Evolutionary conservation across 2,888 invertebrate genomes (phyloP), one percentile per base, ranked within the genome.

Genomic region (Amphipoea lucens): DNA sequence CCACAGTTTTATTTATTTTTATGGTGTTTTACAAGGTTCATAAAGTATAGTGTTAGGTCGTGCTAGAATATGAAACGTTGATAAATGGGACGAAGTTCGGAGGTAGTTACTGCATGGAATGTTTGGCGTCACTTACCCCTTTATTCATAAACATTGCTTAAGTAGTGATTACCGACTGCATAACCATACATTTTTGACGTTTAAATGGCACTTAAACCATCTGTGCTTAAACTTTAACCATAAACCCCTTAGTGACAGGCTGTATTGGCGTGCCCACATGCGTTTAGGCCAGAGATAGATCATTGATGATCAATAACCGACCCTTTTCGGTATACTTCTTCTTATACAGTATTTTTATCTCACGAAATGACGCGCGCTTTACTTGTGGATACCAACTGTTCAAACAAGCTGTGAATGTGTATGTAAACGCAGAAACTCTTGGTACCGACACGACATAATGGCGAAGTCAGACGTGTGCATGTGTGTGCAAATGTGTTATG

Each of bases 1-100:
- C 51, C 29, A 72, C 63, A 84, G 67, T 80, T 87, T 87, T 84
- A 80, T 88, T 84, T 89, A 84, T 72, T 85, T 84, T 78, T 74
- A 87, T 76, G 40, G 42, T 71, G 79, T 87, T 84, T 81, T 82
- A 80, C 74, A 67, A 66, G 69, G 42, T 54, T 65, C 76, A 81
- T 85, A 80, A 79, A 72, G 11, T 70, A 74, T 66, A 36, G 62
- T 74, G 62, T 83, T 83, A 70, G 40, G 42, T 82, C 36, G 85
- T 71, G 48, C 68, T 68, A 54, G 23, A 12, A 23, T 51, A 29
- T 20, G 80, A 7, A 66, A 40, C 45, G 12, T 79, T 84, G 57
- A 51, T 79, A 51, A 23, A 84, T 69, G n/a, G 45, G n/a, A 29
- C 23, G 40, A 29, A 60, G 48, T 69, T 66, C 6, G 17, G 20